Evolutionary conservation across 2,797 vertebrate genomes (phyloP).

Genomic region (Acropternis orthonyx): DNA sequence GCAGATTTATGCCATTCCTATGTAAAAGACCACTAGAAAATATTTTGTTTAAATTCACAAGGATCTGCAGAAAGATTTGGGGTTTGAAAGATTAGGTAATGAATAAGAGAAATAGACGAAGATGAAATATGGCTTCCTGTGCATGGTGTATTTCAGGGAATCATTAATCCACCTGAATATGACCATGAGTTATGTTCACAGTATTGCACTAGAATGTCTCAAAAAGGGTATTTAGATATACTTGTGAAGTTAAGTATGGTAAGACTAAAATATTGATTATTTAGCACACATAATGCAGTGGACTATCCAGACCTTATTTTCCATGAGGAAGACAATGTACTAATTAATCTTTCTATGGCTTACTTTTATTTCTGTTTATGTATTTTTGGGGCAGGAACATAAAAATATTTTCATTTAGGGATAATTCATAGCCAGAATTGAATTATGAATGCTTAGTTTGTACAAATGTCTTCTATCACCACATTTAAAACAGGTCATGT

Average conservation of each 20-base stretch:
- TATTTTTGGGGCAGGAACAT: slow-evolving; percentile 1
- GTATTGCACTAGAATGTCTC: slow-evolving; percentile 67
- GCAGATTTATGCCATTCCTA: slow-evolving; percentile 30
- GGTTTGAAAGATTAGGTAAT: slow-evolving; percentile 67
- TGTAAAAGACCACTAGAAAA: slow-evolving; percentile 17
- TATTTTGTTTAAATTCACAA: slow-evolving; percentile 68
- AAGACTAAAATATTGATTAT: slow-evolving; percentile 74
- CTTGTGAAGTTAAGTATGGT: slow-evolving; percentile 70
- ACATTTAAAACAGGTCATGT: slow-evolving; percentile 26
- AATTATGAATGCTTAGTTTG: slow-evolving; percentile 43
- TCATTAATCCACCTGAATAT: slow-evolving; percentile 73
- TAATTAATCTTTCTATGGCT: slow-evolving; percentile 67
- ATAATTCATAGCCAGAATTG: slow-evolving; percentile 16
- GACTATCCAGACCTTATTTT: slow-evolving; percentile 68
- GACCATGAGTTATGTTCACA: slow-evolving; percentile 62
- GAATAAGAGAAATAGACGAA: slow-evolving; percentile 70
- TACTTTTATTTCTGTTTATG: slow-evolving; percentile 54
- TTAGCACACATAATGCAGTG: slow-evolving; percentile 65
- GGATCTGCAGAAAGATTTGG: slow-evolving; percentile 20
- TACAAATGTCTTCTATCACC: slow-evolving; percentile 29
- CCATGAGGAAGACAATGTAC: slow-evolving; percentile 57
- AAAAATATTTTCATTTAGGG: slow-evolving; percentile 51
- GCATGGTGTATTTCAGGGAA: slow-evolving; percentile 60
- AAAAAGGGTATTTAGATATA: slow-evolving; percentile 65
- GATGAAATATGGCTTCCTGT: slow-evolving; percentile 70